These are phyloP conservation scores for Drosophila infuscata DNA, from an alignment of 2,888 invertebrate species.

Conservation along the genomic window DNA sequence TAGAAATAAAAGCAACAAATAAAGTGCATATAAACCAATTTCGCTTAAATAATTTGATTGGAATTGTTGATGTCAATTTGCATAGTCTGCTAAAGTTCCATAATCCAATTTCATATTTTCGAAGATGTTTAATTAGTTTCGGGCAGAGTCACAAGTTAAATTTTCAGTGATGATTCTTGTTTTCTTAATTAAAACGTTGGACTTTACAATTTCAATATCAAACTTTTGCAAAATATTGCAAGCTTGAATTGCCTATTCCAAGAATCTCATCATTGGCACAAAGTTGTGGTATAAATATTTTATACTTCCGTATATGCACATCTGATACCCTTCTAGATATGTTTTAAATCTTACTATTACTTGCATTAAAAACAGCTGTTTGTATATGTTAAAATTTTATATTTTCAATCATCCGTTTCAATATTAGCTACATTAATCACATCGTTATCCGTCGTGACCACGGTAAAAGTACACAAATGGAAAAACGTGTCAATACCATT, in stretches of 20 bases:
- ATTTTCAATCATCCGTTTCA: neutral
- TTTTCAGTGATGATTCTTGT: conserved; percentile 12
- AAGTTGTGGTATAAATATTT: conserved; percentile 21
- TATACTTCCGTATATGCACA: neutral
- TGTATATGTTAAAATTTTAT: neutral
- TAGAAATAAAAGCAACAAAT: conserved; percentile 37
- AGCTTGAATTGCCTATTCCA: neutral
- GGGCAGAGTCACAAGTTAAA: conserved; percentile 1
- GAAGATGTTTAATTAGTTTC: conserved; percentile 38
- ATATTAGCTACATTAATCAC: neutral
- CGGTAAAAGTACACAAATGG: neutral
- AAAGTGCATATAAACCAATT: neutral
- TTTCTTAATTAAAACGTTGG: conserved; percentile 30
- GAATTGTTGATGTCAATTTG: neutral
- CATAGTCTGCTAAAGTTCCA: conserved; percentile 4
- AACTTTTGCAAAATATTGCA: neutral
- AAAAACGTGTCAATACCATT: neutral
- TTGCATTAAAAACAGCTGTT: neutral
- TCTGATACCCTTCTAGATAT: conserved; percentile 1
- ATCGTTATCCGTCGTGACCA: neutral
- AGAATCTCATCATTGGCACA: conserved; percentile 16
- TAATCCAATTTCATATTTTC: conserved; percentile 17
- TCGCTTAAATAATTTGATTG: neutral
- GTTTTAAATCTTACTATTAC: neutral
- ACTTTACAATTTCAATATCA: neutral